phyloP scores from a whole-genome alignment of 2,888 invertebrate genomes.

The Crocallis elinguaria region DNA sequence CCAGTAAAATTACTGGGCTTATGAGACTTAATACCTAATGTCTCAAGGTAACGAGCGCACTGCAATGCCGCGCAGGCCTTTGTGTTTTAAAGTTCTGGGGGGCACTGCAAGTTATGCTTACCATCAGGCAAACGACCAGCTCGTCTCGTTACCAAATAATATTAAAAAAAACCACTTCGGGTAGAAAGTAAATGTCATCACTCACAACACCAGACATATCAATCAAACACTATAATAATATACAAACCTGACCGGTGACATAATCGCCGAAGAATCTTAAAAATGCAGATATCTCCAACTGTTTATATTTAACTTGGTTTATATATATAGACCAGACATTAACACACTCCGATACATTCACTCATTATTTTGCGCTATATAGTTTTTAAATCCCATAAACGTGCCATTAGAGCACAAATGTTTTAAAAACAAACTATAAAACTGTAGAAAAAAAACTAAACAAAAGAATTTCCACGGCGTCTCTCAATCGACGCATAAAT shows the following conservation, averaged over 20 bases:
- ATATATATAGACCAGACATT: conserved; percentile 16
- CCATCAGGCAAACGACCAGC: no score
- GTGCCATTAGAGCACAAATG: conserved; percentile 26
- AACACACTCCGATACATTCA: conserved; percentile 3
- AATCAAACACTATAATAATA: conserved; percentile 1
- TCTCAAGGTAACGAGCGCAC: no score
- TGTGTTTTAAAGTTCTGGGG: no score
- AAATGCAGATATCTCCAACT: conserved; percentile 11
- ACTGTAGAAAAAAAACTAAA: conserved; percentile 28
- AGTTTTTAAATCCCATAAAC: conserved; percentile 22
- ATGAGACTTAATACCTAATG: no score
- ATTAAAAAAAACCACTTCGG: no score
- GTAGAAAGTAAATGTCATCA: no score
- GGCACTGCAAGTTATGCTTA: no score
- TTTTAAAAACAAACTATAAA: conserved; percentile 22
- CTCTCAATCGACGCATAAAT: conserved; percentile 53
- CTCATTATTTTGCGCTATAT: conserved; percentile 23
- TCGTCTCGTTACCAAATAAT: no score
- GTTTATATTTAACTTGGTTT: conserved; percentile 10
- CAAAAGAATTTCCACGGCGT: conserved; percentile 46
- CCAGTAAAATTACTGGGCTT: no score
- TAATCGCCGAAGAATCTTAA: conserved; percentile 2
- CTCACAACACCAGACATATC: neutral
- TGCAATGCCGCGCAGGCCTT: no score
- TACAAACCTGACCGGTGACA: neutral